Conservation (phyloP, 2,797 vertebrate species). For the Micromesistius poutassou region DNA sequence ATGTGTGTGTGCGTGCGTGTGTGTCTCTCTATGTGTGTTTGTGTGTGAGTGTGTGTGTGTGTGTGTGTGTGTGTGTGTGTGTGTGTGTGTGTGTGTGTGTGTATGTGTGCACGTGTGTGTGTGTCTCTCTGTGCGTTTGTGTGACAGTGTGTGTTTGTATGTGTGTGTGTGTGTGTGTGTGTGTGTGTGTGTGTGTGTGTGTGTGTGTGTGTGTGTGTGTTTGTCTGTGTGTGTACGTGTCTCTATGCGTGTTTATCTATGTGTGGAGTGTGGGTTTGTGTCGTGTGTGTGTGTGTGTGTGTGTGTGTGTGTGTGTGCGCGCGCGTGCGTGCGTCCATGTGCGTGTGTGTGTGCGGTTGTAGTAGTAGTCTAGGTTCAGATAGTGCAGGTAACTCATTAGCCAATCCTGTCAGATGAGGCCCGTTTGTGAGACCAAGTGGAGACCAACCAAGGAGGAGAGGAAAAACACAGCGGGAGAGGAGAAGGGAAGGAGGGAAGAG, state of each 20-base stretch:
- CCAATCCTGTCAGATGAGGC: conserved; percentile 63
- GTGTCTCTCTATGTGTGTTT: neutral
- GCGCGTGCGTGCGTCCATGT: neutral
- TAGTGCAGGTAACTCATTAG: conserved; percentile 74
- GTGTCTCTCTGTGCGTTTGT: neutral
- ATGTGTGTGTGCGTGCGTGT: neutral
- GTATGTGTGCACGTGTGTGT: neutral
- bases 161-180: conserved; percentile 10
- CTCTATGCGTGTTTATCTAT: conserved; percentile 15
- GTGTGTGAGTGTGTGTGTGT: neutral
- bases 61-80: neutral
- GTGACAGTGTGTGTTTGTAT: neutral
- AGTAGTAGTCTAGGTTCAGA: conserved; percentile 48
- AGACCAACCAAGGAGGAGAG: conserved; percentile 18
- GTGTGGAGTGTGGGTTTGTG: neutral
- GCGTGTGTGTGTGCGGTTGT: conserved; percentile 14
- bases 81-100: neutral
- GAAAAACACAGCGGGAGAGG: conserved; percentile 7
- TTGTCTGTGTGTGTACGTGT: neutral
- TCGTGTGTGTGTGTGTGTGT: neutral
- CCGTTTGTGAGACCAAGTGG: conserved; percentile 48
- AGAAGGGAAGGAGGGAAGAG: conserved; percentile 11
- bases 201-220: neutral
- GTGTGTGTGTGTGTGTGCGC: conserved; percentile 17
- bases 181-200: neutral